Conservation (phyloP, 2,113 vertebrate genomes). For the Coturnix japonica region DNA sequence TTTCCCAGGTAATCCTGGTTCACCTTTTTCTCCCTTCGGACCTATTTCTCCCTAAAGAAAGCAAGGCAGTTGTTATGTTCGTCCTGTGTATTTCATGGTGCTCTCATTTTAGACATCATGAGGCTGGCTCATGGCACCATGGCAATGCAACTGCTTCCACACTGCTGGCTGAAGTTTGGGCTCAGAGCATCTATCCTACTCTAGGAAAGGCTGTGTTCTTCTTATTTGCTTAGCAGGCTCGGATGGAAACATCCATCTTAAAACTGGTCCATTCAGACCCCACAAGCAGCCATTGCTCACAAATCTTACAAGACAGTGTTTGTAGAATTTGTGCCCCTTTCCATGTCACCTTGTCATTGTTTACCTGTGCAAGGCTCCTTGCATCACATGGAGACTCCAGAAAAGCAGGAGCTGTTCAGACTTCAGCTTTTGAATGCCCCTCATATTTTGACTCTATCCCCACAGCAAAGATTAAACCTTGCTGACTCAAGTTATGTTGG, state of each 20-base stretch:
- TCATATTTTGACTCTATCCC: not conserved
- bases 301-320: not conserved
- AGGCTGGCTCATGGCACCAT: not conserved
- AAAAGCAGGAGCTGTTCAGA: not conserved
- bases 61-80: not conserved
- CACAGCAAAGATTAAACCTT: not conserved
- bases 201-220: not conserved
- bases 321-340: not conserved
- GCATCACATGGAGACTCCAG: too few relatives aligned
- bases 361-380: not conserved
- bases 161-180: not conserved
- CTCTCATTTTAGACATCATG: rapidly evolving
- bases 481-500: not conserved
- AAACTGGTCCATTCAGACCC: not conserved
- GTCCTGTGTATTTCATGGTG: not conserved
- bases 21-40: conserved; percentile 82
- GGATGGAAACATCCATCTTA: not conserved
- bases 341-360: not conserved
- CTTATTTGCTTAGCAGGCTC: not conserved
- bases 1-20: conserved; percentile 76
- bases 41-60: conserved; percentile 81
- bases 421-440: not conserved
- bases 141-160: not conserved
- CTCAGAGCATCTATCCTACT: not conserved
- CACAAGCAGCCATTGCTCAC: rapidly evolving